Conservation (phyloP, 2,797 vertebrate genomes). For the Poeciliopsis presidionis region DNA sequence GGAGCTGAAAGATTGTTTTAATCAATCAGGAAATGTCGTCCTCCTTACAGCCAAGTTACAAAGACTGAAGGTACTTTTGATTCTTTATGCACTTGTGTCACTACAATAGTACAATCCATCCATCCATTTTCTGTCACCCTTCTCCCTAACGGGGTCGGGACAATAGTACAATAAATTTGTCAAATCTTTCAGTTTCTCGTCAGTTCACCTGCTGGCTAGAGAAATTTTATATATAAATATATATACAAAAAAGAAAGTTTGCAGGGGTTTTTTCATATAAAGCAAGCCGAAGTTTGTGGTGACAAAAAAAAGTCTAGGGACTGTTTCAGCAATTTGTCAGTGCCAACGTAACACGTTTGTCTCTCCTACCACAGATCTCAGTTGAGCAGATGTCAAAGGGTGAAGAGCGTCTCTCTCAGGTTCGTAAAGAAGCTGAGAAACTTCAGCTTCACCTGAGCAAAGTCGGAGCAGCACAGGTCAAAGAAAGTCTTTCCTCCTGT, state of each 20-base stretch:
- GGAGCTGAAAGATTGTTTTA: slow-evolving; percentile 83
- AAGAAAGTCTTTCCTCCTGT: slow-evolving; percentile 86
- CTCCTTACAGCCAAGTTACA: slow-evolving; percentile 83
- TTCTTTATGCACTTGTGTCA: not conserved
- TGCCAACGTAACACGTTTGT: not conserved
- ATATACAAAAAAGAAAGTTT: not conserved
- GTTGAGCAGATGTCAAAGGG: slow-evolving; percentile 82
- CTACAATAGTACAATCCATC: not conserved
- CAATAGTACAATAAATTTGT: not conserved
- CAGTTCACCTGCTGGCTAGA: not conserved
- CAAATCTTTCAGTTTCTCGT: not conserved
- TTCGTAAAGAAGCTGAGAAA: slow-evolving; percentile 86
- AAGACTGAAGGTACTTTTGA: slow-evolving; percentile 85
- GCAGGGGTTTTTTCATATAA: not conserved
- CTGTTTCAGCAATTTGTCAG: not conserved
- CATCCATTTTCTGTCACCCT: too few species aligned
- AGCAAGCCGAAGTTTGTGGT: not conserved
- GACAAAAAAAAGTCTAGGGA: not conserved
- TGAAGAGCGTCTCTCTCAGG: slow-evolving; percentile 81
- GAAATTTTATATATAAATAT: not conserved
- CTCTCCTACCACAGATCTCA: slow-evolving; percentile 73
- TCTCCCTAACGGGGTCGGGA: too few species aligned
- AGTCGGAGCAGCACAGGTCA: slow-evolving; percentile 82
- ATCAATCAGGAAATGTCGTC: slow-evolving; percentile 85
- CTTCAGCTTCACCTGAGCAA: slow-evolving; percentile 86